Evolutionary conservation across 2,888 invertebrate species (phyloP).

Genomic region (Erpobdella octoculata): DNA sequence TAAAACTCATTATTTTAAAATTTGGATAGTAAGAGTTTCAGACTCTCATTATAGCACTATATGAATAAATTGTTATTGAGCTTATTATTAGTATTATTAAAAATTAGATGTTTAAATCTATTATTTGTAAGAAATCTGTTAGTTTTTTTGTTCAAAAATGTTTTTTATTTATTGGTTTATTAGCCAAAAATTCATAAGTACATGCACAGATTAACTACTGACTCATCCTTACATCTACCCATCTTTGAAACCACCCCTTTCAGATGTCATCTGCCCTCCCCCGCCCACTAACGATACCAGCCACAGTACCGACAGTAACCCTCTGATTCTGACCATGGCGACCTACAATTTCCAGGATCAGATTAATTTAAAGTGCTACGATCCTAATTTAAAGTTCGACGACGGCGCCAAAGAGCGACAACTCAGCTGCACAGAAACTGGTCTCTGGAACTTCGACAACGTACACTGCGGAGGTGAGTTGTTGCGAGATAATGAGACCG

Average conservation of each 20-base stretch:
- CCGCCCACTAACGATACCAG: constrained; percentile 3
- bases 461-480: constrained; percentile 7
- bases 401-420: not conserved
- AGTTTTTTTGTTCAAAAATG: too few species aligned
- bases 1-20: too few species aligned
- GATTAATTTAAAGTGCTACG: not conserved
- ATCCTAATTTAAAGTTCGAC: not conserved
- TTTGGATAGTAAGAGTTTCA: too few species aligned
- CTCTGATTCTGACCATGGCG: not conserved
- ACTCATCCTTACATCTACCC: not conserved
- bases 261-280: constrained; percentile 3
- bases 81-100: constrained; percentile 4
- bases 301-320: not conserved
- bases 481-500: not conserved
- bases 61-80: too few species aligned
- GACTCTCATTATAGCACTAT: too few species aligned
- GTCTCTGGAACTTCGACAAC: constrained; percentile 11
- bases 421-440: not conserved
- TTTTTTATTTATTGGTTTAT: too few species aligned
- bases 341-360: not conserved
- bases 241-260: not conserved
- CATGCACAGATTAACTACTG: too few species aligned
- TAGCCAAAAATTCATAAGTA: too few species aligned
- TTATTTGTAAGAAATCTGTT: not conserved
- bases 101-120: not conserved